Evolutionary conservation across 2,113 vertebrate species (phyloP).

Genomic region (Anas platyrhynchos): DNA sequence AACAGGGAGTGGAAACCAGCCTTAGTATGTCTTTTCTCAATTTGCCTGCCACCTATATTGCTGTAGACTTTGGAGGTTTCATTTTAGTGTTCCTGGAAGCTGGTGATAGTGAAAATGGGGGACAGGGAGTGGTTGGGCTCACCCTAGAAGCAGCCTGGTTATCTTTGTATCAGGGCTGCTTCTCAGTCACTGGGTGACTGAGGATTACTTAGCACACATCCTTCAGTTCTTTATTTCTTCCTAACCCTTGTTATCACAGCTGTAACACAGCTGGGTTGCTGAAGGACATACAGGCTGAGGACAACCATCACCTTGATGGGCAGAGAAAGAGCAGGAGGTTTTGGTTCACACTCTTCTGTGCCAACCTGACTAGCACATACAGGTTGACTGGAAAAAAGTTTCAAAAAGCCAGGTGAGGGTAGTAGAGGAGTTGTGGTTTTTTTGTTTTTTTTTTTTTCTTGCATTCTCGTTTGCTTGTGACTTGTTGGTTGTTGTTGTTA

Average conservation of each 20-base stretch:
- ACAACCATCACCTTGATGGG: background rate
- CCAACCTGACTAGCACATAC: background rate
- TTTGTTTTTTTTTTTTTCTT: background rate
- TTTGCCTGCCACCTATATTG: background rate
- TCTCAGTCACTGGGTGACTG: background rate
- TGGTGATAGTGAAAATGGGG: background rate
- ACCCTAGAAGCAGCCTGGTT: background rate
- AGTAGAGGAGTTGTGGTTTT: too few species aligned
- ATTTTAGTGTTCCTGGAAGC: background rate
- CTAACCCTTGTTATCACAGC: background rate
- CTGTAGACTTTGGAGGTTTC: background rate
- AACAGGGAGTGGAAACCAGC: background rate
- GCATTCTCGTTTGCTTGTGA: background rate
- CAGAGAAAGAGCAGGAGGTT: background rate
- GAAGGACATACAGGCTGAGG: background rate
- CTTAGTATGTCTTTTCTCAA: background rate
- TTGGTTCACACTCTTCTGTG: background rate
- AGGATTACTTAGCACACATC: background rate
- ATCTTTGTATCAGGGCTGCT: background rate
- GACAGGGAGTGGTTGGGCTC: background rate
- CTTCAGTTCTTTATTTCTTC: background rate
- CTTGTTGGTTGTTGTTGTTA: background rate
- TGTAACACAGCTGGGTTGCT: background rate
- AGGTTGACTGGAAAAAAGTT: background rate
- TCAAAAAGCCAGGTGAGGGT: background rate